These are phyloP conservation scores for Pteropus rufus DNA, from an alignment of 2,797 vertebrate species.

Conservation along the genomic window DNA sequence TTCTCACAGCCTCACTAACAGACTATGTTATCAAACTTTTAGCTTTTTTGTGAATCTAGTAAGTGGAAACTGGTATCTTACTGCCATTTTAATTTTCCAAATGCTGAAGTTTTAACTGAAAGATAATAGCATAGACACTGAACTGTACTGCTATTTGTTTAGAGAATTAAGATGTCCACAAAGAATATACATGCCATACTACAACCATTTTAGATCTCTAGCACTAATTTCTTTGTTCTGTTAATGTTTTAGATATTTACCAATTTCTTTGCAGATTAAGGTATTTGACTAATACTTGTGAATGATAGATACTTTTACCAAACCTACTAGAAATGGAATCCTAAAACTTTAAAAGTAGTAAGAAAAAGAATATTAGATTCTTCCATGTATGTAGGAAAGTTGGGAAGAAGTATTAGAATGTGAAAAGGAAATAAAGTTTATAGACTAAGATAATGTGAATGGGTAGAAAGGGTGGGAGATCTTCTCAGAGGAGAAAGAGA, in stretches of 20 bases:
- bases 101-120: background rate
- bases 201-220: background rate
- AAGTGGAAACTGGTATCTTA: background rate
- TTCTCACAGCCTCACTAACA: background rate
- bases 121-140: no score
- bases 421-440: background rate
- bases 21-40: background rate
- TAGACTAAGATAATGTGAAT: background rate
- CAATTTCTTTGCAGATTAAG: background rate
- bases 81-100: background rate
- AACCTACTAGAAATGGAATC: background rate
- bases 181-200: background rate
- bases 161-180: background rate
- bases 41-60: background rate
- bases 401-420: background rate
- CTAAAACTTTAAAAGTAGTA: background rate
- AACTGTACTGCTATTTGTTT: background rate
- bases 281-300: background rate
- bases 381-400: background rate
- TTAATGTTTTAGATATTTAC: background rate
- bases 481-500: background rate
- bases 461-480: background rate
- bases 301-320: background rate
- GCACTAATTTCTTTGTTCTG: background rate
- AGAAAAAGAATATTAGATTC: background rate